Base-by-base conservation (phyloP, 2,113 vertebrate species). In the Oncorhynchus kisutch region DNA sequence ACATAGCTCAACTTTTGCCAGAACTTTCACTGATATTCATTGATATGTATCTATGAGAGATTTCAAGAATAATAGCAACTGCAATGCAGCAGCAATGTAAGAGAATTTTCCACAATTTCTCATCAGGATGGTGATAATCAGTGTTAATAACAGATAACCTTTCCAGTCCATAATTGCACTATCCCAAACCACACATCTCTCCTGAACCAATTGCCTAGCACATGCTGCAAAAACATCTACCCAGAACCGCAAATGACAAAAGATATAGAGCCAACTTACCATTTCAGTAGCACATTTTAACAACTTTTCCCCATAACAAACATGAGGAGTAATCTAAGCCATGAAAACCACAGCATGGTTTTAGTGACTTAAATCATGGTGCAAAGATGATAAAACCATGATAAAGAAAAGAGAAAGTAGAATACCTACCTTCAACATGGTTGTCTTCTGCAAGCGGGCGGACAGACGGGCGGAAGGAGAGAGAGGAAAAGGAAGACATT, bases 371-470 rank as follows among this genome's bases (percentile, higher is more conserved):
- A 70, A 68, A 16, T 29, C 68, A 68, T n/a, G 16, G 67, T 45
- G 71, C n/a, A 11, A 49, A 70, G 8, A 45, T 45, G 39, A 22
- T n/a, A 18, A 39, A 29, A 4, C 12, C 70, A 86, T 70, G 81
- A 88, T 79, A 89, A 71, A 84, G 87, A 87, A 88, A 81, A 82
- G 85, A 62, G 94, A 83, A 91, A 83, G 90, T 84, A 92, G 90
- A 93, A 92, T 93, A 99, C 97, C 97, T 96, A 99, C 97, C 97
- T 98, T 98, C 94, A 80, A 92, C 94, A 94, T 95, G 91, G 96
- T 90, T 95, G 95, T 99, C 97, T 96, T 98, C 97, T 98, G 97
- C 94, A 95, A 95, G 96, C 96, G 13, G 51, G 18, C 4, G 91
- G 93, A 95, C 95, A 91, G 93, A 95, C 95, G 95, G 93, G 95